Base-by-base conservation (phyloP, 2,113 vertebrate species). In the Nesospiza acunhae region DNA sequence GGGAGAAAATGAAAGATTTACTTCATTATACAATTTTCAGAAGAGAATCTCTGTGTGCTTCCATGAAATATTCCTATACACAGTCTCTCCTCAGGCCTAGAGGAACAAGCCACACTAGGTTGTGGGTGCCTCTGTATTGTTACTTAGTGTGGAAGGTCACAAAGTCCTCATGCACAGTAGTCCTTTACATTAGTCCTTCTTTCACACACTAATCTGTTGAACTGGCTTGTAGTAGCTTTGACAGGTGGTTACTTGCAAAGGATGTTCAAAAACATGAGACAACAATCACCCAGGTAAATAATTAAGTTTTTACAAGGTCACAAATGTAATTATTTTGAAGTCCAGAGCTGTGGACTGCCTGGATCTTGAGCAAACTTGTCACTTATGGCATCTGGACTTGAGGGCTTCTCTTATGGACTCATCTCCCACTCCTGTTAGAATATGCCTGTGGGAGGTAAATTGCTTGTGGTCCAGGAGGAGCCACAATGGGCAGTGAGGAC, bases 401-500 rank as follows among this genome's bases (percentile, higher is more conserved):
- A 22, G 52, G 39, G 31, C 28, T 84, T 89, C 26, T 77, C 10
- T 62, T 87, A 7, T 0, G 15, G 41, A 37, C 37, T 64, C 11
- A 17, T 53, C 28, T 64, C 50, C 15, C 66, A 5, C 33, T 79
- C 1, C 2, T 39, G 53, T 24, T 76, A 39, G 55, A 35, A 49
- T 0, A 0, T 76, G 80, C 13, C 46, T 69, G 31, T 56, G 42
- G 39, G 60, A 87, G 33, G 13, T 80, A 33, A 44, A 6, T 23
- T 82, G 18, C 35, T 92, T 80, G 30, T 27, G 8, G 31, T 56
- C 66, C 41, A 30, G 66, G 35, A 67, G 56, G 23, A 52, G 13
- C 55, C 1, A 1, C 30, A 10, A 0, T 6, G 50, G 39, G 20
- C 50, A 59, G 16, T 1, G 5, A 55, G 66, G 74, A 60, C 49